These are phyloP conservation scores for Aleiodes alternator DNA, from an alignment of 2,888 invertebrate species.

Conservation along the genomic window DNA sequence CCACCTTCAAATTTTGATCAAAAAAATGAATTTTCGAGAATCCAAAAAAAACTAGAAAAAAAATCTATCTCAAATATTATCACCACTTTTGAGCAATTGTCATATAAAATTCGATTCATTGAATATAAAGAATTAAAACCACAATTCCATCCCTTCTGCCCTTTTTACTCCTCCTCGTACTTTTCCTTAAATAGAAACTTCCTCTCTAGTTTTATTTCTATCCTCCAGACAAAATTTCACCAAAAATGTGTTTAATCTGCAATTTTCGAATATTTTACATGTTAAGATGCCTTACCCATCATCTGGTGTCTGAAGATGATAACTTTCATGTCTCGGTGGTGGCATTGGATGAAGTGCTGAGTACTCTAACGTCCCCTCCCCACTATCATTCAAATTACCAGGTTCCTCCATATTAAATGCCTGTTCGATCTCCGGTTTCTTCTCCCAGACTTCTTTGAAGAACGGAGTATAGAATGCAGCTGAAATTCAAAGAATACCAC, in stretches of 20 bases:
- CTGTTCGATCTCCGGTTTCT: slow-evolving; percentile 95
- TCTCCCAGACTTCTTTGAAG: slow-evolving; percentile 97
- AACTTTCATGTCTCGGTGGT: slow-evolving; percentile 87
- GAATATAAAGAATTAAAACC: no score
- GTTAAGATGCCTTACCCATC: slow-evolving; percentile 76
- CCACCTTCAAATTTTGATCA: no score
- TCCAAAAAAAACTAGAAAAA: no score
- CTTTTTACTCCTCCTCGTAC: background rate
- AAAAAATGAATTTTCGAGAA: no score
- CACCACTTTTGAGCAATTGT: no score
- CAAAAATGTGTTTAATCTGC: no score
- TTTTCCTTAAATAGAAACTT: no score
- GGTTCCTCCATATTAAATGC: slow-evolving; percentile 92
- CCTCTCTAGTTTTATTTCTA: no score
- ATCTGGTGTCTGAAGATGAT: slow-evolving; percentile 80
- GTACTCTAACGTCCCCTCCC: slow-evolving; percentile 82
- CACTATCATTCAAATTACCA: slow-evolving; percentile 79
- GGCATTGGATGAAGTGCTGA: slow-evolving; percentile 81
- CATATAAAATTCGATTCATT: no score
- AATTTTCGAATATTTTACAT: slow-evolving; percentile 46
- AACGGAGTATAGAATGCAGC: slow-evolving; percentile 96
- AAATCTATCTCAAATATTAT: no score
- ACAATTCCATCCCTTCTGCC: no score
- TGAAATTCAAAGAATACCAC: slow-evolving; percentile 72
- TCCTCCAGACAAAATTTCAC: no score